Evolutionary conservation across 2,888 invertebrate genomes (phyloP).

Genomic region (Nymphalis urticae): DNA sequence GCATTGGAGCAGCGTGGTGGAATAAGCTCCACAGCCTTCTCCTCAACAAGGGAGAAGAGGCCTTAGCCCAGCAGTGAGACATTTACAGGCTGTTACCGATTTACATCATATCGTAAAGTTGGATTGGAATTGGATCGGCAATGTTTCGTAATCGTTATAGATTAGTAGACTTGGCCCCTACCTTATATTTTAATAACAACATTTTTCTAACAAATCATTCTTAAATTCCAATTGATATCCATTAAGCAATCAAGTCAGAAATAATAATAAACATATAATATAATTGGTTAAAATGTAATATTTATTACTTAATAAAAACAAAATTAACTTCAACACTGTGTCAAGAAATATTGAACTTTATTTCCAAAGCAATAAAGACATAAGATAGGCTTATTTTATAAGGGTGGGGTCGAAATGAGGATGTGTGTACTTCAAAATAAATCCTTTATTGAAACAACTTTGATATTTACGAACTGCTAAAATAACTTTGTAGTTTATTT

Average conservation of each 20-base stretch:
- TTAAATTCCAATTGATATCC: neutral
- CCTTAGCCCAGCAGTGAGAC: too few relatives aligned
- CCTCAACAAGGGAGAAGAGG: too few relatives aligned
- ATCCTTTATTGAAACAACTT: slow-evolving; percentile 40
- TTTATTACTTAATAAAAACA: neutral
- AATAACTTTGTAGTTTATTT: neutral
- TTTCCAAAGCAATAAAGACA: neutral
- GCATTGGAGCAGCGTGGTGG: too few relatives aligned
- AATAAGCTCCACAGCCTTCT: too few relatives aligned
- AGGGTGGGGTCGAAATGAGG: slow-evolving; percentile 13
- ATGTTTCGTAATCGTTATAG: too few relatives aligned
- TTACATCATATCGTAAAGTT: too few relatives aligned
- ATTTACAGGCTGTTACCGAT: too few relatives aligned
- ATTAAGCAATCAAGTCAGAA: neutral
- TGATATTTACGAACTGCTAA: neutral
- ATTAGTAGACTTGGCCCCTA: too few relatives aligned
- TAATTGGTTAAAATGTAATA: neutral
- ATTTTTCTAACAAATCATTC: too few relatives aligned
- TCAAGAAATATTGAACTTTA: slow-evolving; percentile 1
- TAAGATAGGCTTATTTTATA: neutral
- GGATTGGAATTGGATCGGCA: too few relatives aligned
- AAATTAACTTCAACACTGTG: neutral
- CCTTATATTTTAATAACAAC: too few relatives aligned
- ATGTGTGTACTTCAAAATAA: slow-evolving; percentile 26
- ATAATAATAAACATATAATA: slow-evolving; percentile 2